phyloP scores from a whole-genome alignment of 2,797 vertebrate genomes.

The Cichlasoma orientale region DNA sequence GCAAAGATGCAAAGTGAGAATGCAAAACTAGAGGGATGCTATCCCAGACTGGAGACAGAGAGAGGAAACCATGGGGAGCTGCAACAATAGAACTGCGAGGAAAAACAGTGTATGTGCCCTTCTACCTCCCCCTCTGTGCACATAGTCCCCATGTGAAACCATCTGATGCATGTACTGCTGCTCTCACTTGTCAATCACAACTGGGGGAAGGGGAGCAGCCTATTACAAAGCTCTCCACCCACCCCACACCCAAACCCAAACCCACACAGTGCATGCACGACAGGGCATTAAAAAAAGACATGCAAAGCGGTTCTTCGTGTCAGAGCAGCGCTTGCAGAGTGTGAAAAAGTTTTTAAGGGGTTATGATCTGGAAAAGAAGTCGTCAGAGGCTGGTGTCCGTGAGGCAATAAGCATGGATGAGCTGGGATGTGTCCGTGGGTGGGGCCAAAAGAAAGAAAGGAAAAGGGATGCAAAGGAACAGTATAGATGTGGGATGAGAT shows the following conservation, averaged over 20 bases:
- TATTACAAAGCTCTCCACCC: conserved; percentile 42
- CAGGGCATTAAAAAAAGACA: conserved; percentile 42
- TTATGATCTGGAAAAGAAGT: conserved; percentile 27
- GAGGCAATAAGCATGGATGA: conserved; percentile 41
- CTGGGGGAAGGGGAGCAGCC: conserved; percentile 79
- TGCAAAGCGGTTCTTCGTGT: conserved; percentile 55
- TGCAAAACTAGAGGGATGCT: conserved; percentile 59
- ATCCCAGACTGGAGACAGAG: conserved; percentile 91
- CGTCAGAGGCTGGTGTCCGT: conserved; percentile 53
- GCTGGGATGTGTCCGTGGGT: conserved; percentile 50
- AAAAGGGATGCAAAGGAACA: conserved; percentile 60
- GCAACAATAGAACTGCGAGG: conserved; percentile 88
- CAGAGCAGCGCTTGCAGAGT: conserved; percentile 23
- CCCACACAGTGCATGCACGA: conserved; percentile 32
- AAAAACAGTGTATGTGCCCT: conserved; percentile 84
- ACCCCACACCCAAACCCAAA: not conserved
- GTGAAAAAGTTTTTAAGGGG: conserved; percentile 40
- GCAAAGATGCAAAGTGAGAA: conserved; percentile 27
- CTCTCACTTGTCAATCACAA: conserved; percentile 87
- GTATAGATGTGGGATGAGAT: conserved; percentile 49
- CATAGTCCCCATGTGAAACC: conserved; percentile 88
- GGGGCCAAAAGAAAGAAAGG: conserved; percentile 23
- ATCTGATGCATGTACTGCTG: conserved; percentile 91
- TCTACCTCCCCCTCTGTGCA: conserved; percentile 66
- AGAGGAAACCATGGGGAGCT: conserved; percentile 88